These are phyloP conservation scores for Sanderia malayensis DNA, from an alignment of 30 jellyfish, hydroid and myxozoan species.

Conservation along the genomic window DNA sequence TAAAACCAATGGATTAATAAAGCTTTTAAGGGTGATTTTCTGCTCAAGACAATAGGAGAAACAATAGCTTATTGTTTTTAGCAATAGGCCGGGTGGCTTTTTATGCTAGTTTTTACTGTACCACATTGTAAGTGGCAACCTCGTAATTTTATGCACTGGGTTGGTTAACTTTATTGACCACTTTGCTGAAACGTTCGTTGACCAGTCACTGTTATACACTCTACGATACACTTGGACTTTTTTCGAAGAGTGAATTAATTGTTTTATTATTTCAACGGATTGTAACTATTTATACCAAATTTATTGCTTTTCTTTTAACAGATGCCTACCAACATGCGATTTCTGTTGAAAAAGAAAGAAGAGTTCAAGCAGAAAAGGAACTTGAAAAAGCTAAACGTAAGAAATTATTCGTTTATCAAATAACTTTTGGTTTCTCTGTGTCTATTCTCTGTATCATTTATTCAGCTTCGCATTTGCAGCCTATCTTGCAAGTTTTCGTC, in stretches of 20 bases:
- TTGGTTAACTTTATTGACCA: background rate
- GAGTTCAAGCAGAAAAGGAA: conserved; percentile 60
- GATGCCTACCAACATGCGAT: conserved; percentile 92
- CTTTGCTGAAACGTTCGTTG: background rate
- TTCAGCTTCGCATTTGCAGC: too few relatives aligned
- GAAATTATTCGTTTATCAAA: background rate
- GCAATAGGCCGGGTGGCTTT: too few relatives aligned
- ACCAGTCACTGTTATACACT: too few relatives aligned
- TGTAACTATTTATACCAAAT: background rate
- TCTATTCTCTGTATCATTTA: too few relatives aligned
- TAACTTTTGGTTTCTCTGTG: background rate
- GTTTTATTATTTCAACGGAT: background rate
- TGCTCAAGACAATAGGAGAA: too few relatives aligned
- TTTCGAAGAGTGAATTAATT: background rate
- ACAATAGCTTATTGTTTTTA: too few relatives aligned
- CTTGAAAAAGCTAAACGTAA: conserved; percentile 61
- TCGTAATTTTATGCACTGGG: background rate
- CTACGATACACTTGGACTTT: background rate
- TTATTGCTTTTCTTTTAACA: conserved; percentile 6
- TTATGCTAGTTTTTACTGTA: background rate
- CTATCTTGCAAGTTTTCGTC: too few relatives aligned
- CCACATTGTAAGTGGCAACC: too few relatives aligned
- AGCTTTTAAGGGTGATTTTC: too few relatives aligned
- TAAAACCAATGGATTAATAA: too few relatives aligned
- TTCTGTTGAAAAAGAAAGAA: conserved; percentile 64